A percentile compares a stretch with the other conserved stretches of the same genome.
These are phyloP conservation scores for Stichopus chloronotus DNA, from an alignment of 35 echinoderm and acorn worm species.

Conservation along the genomic window DNA sequence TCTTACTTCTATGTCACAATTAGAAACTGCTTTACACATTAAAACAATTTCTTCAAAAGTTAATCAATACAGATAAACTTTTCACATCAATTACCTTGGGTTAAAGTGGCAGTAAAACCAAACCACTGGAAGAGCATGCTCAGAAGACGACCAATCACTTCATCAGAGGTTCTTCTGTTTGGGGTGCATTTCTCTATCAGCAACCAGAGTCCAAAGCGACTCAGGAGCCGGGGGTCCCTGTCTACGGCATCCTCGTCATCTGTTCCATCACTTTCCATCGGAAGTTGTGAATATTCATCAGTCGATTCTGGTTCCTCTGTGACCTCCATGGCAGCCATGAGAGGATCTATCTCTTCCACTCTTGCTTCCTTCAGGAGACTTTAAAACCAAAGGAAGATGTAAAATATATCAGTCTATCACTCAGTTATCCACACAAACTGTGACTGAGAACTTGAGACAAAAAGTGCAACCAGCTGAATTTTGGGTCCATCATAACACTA, in stretches of 20 bases:
- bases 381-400: not conserved
- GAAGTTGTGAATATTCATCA: conserved; percentile 75
- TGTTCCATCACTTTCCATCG: conserved; percentile 77
- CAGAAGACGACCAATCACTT: conserved; percentile 89
- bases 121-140: conserved; percentile 99
- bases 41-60: no score
- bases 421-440: not conserved
- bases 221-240: conserved; percentile 73
- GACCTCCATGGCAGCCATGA: conserved; percentile 84
- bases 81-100: conserved; percentile 70
- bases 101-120: conserved; percentile 82
- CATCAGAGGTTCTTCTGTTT: conserved; percentile 74
- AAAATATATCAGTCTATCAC: not conserved
- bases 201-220: conserved; percentile 91
- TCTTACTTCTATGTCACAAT: no score
- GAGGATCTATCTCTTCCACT: conserved; percentile 77
- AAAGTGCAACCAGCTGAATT: not conserved
- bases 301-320: conserved; percentile 68
- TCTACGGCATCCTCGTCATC: conserved; percentile 60
- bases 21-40: no score
- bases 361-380: conserved; percentile 93
- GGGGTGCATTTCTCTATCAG: conserved; percentile 98
- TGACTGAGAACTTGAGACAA: not conserved
- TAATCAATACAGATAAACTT: no score
- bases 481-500: not conserved